Evolutionary conservation across 2,113 vertebrate species (phyloP).

Genomic region (Isichthys henryi): DNA sequence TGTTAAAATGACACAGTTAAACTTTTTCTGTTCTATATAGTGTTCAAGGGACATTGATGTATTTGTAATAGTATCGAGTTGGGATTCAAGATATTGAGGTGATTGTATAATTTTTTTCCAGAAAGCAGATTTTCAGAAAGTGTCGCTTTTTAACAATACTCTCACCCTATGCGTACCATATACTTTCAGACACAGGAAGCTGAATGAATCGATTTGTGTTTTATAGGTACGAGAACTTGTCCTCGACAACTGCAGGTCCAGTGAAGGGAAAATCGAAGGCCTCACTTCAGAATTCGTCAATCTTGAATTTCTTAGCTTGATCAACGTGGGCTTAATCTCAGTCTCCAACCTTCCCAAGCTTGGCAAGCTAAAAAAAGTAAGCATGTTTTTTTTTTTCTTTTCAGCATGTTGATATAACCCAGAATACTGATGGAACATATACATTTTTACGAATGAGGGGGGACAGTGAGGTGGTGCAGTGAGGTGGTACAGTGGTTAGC

Average conservation of each 20-base stretch:
- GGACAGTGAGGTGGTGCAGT: background rate
- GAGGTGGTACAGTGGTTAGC: background rate
- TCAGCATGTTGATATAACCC: background rate
- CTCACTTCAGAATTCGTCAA: slow-evolving; percentile 82
- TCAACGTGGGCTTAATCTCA: slow-evolving; percentile 79
- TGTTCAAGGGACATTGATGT: background rate
- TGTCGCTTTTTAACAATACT: background rate
- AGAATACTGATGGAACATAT: background rate
- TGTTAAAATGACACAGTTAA: background rate
- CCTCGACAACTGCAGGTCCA: slow-evolving; percentile 82
- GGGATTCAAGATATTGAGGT: background rate
- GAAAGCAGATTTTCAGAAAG: background rate
- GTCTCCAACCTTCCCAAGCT: slow-evolving; percentile 83
- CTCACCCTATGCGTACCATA: background rate
- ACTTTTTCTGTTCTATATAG: background rate
- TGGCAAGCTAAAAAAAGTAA: slow-evolving; percentile 89
- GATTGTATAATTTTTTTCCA: background rate
- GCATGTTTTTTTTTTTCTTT: background rate
- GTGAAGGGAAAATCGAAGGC: slow-evolving; percentile 81
- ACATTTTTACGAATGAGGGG: background rate
- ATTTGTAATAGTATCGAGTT: background rate
- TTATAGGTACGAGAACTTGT: slow-evolving; percentile 80
- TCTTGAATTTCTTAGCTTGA: slow-evolving; percentile 88
- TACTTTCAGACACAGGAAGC: background rate
- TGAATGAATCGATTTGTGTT: slow-evolving; percentile 10